Evolutionary conservation across 2,113 vertebrate species (phyloP).

Genomic region (Eulacestoma nigropectus): DNA sequence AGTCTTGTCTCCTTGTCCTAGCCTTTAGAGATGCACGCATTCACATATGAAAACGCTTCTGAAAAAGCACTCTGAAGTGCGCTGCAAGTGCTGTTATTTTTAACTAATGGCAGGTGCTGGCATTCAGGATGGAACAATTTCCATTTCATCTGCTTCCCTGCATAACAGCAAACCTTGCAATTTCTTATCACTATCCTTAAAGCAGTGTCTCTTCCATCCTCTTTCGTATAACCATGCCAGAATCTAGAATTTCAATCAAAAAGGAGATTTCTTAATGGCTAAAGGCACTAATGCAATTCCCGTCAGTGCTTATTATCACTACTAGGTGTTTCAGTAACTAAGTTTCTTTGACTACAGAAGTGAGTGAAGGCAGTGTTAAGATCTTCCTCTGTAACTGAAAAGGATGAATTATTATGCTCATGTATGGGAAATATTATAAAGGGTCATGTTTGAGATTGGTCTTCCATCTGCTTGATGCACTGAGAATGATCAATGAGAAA

Average conservation of each 20-base stretch:
- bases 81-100: not conserved
- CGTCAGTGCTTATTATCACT: not conserved
- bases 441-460: not conserved
- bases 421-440: not conserved
- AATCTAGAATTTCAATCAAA: not conserved
- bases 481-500: conserved; percentile 42
- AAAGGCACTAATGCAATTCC: not conserved
- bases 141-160: not conserved
- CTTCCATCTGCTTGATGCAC: not conserved
- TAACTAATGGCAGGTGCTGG: not conserved
- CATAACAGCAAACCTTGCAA: not conserved
- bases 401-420: not conserved
- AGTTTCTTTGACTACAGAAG: conserved; percentile 16
- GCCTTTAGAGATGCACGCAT: not conserved
- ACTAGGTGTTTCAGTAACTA: not conserved
- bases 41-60: accelerated
- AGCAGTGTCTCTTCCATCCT: not conserved
- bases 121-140: not conserved
- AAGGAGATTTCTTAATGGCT: not conserved
- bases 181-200: not conserved
- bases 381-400: not conserved
- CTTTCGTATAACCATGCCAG: not conserved
- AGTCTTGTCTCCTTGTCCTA: not conserved
- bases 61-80: not conserved
- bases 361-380: not conserved